phyloP scores from a whole-genome alignment of 2,113 vertebrate species.

The Rhineura floridana region DNA sequence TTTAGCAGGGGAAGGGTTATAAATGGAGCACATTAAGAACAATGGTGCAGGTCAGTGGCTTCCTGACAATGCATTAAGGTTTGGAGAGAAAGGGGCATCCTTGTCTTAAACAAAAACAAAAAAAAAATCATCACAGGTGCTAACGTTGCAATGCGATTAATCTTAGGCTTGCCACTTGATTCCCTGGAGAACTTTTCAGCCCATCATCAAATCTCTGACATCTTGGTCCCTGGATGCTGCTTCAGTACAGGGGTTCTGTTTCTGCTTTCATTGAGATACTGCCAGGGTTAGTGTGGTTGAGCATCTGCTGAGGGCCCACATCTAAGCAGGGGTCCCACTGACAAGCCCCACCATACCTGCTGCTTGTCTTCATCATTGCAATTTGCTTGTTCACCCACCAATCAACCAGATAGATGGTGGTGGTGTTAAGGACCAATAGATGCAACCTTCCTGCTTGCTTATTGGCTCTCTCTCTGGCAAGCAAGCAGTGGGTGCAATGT shows the following conservation, averaged over 20 bases:
- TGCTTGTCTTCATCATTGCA: no score
- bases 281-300: no score
- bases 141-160: neutral
- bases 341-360: no score
- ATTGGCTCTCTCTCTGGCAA: no score
- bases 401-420: no score
- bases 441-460: no score
- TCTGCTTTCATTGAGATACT: neutral
- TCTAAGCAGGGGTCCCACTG: no score
- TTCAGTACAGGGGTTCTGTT: neutral
- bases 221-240: neutral
- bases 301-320: no score
- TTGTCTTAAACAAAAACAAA: no score
- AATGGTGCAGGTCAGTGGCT: neutral
- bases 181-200: neutral
- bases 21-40: neutral
- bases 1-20: conserved; percentile 30
- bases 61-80: neutral
- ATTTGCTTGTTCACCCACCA: no score
- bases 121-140: neutral
- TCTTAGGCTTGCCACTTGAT: neutral
- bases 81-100: neutral
- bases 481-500: no score
- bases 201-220: neutral
- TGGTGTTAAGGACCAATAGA: no score